Base-by-base conservation (phyloP, 2,113 vertebrate genomes). In the Corynorhinus townsendii region DNA sequence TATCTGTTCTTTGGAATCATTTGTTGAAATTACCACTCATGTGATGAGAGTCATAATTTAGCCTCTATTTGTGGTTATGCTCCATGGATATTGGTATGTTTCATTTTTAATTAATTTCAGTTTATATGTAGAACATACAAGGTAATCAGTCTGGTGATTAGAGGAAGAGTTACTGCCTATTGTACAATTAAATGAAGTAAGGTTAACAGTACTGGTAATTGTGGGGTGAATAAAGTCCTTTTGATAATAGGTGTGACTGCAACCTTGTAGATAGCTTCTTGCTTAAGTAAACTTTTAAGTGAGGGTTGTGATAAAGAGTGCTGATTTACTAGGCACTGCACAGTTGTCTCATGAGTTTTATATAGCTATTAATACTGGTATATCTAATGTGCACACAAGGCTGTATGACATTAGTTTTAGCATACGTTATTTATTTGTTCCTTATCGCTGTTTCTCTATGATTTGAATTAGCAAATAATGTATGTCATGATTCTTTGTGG, bases 21-120 rank as follows among this genome's bases (percentile, higher is more conserved):
- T 97, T 79, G 85, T 93, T 95, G 72, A 83, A 94, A 91, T 95
- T 86, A 30, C 62, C 68, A 24, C 86, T 47, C 1, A 2, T 33
- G 28, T 17, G 72, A 64, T 33, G 68, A 56, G 90, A 93, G 69
- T 47, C 49, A 86, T 97, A 80, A 73, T 62, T 82, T 89, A 86
- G 28, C 91, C 90, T 96, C 49, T 75, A 15, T 80, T 69, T 77
- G 30, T 89, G 22, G 24, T 64, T 79, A 3, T 85, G 7, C 24
- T 47, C 35, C 28, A 6, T 20, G 66, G 64, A 22, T 71, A 72
- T 62, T 83, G 71, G n/a, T 64, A 71, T 49, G 85, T 96, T 81
- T 16, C 86, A 80, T 84, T 88, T 64, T 38, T 73, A 49, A 40
- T 76, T 86, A 33, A 38, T 76, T 81, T 96, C 33, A 49, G 9